phyloP scores from a whole-genome alignment of 2,888 invertebrate species.

The Coelinius sp. region DNA sequence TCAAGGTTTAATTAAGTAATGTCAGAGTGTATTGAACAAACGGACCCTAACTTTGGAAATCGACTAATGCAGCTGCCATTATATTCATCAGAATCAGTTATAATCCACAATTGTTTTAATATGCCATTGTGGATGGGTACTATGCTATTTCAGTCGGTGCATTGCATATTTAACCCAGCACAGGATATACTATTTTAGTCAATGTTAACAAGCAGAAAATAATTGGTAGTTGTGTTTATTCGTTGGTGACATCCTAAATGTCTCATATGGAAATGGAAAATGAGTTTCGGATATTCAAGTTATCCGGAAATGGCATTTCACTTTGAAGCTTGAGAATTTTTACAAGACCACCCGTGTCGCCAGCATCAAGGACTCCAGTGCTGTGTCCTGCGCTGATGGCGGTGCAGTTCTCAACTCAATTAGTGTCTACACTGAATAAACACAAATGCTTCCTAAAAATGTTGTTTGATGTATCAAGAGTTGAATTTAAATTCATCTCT shows the following conservation, averaged over 20 bases:
- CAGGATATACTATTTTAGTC: conserved; percentile 18
- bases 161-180: neutral
- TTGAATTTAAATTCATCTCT: neutral
- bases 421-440: neutral
- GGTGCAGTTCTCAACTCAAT: neutral
- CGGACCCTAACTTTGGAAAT: neutral
- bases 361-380: neutral
- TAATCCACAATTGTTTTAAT: neutral
- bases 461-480: neutral
- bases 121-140: neutral
- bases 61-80: conserved; percentile 11
- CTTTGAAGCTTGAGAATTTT: neutral
- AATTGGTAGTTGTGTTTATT: conserved; percentile 7
- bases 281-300: neutral
- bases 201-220: conserved; percentile 10
- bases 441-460: neutral
- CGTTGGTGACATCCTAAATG: conserved; percentile 19
- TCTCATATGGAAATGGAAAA: conserved; percentile 22
- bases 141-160: neutral
- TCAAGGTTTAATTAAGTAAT: conserved; percentile 47
- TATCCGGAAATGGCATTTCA: conserved; percentile 4
- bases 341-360: neutral
- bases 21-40: conserved; percentile 30
- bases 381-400: neutral
- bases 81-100: neutral